A percentile compares a stretch with the other conserved stretches of the same genome.
Conservation (phyloP, 2,113 vertebrate genomes). For the Corythoichthys haematopterus region DNA sequence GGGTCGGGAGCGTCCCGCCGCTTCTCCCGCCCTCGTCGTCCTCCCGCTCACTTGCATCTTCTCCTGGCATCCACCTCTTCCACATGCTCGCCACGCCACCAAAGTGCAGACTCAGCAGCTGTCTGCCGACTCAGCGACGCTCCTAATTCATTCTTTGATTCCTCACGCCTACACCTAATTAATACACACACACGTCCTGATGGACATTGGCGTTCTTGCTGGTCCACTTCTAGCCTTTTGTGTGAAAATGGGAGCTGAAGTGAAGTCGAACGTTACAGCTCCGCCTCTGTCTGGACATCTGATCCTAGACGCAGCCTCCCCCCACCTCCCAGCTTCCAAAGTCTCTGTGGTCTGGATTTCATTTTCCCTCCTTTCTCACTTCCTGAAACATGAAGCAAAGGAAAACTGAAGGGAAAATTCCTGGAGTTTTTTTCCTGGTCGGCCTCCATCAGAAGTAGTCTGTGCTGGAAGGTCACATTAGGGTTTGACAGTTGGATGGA, state of each 20-base stretch:
- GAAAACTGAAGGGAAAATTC: constrained; percentile 53
- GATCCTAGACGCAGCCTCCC: constrained; percentile 45
- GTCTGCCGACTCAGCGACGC: neutral
- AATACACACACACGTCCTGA: neutral
- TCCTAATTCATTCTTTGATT: neutral
- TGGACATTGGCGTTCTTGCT: neutral
- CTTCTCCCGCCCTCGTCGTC: constrained; percentile 2
- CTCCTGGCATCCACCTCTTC: constrained; percentile 1
- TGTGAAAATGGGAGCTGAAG: constrained; percentile 38
- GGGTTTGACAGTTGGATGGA: neutral
- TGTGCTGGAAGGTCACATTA: neutral
- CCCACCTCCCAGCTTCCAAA: constrained; percentile 33
- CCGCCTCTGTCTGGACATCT: constrained; percentile 65
- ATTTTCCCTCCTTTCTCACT: constrained; percentile 40
- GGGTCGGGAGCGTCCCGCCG: constrained; percentile 1
- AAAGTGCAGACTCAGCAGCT: constrained; percentile 62
- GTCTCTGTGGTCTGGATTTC: constrained; percentile 58
- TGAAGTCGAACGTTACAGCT: constrained; percentile 34
- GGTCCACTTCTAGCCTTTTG: constrained; percentile 31
- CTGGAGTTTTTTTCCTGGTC: constrained; percentile 18
- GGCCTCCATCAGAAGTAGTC: constrained; percentile 11
- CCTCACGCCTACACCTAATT: neutral
- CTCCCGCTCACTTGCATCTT: neutral
- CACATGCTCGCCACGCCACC: neutral
- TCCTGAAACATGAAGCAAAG: constrained; percentile 61